Conservation (phyloP, 1,140 invertebrate species). For the Xylocopa sonorina region DNA sequence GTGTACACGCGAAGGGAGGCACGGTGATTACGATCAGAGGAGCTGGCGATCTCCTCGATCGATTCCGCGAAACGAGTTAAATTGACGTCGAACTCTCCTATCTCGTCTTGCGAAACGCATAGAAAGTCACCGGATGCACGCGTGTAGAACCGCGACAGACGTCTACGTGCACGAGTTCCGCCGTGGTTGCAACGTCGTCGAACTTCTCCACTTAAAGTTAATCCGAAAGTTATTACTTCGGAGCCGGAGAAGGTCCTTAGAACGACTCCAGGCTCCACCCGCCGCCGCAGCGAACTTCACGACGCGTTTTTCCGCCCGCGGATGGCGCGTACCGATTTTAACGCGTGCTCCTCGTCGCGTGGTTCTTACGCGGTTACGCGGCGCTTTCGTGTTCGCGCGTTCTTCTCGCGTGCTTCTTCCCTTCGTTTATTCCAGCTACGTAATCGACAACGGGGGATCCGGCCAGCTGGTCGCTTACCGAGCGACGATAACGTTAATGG, state of each 20-base stretch:
- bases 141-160: not conserved
- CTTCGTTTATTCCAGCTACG: not conserved
- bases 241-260: conserved; percentile 22
- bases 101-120: conserved; percentile 21
- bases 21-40: conserved; percentile 39
- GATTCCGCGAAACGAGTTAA: conserved; percentile 42
- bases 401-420: not conserved
- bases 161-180: not conserved
- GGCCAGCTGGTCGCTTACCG: not conserved
- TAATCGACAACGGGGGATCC: conserved; percentile 6
- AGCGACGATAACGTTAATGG: not conserved
- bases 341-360: conserved; percentile 11
- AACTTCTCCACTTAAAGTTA: conserved; percentile 64
- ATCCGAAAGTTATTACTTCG: conserved; percentile 66
- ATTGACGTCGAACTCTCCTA: conserved; percentile 29
- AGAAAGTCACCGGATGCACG: not conserved
- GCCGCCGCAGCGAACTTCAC: conserved; percentile 58
- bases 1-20: not conserved
- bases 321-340: conserved; percentile 37
- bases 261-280: conserved; percentile 21
- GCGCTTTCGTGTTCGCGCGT: not conserved
- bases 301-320: conserved; percentile 65
- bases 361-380: conserved; percentile 10
- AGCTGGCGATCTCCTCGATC: conserved; percentile 33
- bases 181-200: conserved; percentile 16